Conservation (phyloP, 2,113 vertebrate genomes). For the Steatornis caripensis region DNA sequence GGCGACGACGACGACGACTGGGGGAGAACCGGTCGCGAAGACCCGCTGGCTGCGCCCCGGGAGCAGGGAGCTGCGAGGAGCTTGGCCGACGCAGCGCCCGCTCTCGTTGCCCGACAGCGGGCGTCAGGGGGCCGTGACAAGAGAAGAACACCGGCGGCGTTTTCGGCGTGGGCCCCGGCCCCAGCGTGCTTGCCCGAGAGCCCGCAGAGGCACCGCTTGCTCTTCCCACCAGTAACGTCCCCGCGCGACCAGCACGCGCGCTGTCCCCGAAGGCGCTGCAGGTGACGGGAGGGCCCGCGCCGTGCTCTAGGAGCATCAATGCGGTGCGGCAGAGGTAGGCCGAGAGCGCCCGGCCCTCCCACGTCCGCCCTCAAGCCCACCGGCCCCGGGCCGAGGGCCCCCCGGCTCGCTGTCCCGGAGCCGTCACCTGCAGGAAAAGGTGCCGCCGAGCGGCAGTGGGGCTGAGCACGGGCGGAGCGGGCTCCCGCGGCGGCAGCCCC, state of each 20-base stretch:
- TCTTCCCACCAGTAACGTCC: background rate
- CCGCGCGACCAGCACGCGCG: background rate
- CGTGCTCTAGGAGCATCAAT: background rate
- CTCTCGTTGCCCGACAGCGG: too few relatives aligned
- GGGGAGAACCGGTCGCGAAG: too few relatives aligned
- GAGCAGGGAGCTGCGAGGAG: too few relatives aligned
- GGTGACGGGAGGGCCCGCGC: fast-evolving
- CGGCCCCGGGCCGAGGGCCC: background rate
- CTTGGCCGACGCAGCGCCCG: too few relatives aligned
- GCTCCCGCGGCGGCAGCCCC: background rate
- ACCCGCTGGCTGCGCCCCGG: too few relatives aligned
- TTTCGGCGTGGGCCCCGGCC: fast-evolving
- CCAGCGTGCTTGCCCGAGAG: fast-evolving
- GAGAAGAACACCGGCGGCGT: fast-evolving
- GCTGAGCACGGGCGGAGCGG: background rate
- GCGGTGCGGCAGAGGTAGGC: too few relatives aligned
- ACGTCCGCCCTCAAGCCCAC: fast-evolving
- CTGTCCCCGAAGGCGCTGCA: fast-evolving
- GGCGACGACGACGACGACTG: too few relatives aligned
- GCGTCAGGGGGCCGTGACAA: background rate
- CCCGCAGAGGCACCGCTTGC: fast-evolving
- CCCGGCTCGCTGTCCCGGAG: background rate
- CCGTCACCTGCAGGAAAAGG: conserved; percentile 48
- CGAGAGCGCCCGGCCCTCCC: fast-evolving
- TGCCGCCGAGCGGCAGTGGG: conserved; percentile 13